These are phyloP conservation scores for Drosophila jambulina DNA, from an alignment of 1,140 invertebrate species.

Conservation along the genomic window DNA sequence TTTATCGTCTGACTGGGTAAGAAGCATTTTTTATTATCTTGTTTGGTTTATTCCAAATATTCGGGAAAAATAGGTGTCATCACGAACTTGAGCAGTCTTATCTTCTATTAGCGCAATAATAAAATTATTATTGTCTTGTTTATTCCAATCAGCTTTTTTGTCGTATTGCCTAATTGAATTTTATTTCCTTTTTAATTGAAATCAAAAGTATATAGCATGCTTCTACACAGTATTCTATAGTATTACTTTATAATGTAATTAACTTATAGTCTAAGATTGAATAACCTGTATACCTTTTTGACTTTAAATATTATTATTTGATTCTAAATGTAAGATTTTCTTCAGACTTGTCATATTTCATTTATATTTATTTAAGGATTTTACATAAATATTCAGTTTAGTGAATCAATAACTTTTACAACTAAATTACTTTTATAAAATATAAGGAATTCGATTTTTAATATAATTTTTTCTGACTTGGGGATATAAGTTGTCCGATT, in stretches of 20 bases:
- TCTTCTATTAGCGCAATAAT: not conserved
- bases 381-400: no score
- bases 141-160: not conserved
- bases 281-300: not conserved
- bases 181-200: not conserved
- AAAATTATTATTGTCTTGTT: not conserved
- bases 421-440: no score
- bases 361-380: no score
- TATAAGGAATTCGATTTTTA: no score
- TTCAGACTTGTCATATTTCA: no score
- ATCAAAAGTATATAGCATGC: not conserved
- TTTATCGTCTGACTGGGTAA: not conserved
- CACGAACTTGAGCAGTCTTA: not conserved
- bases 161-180: not conserved
- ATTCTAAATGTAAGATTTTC: no score
- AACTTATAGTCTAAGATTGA: rapidly evolving
- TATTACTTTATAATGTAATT: not conserved
- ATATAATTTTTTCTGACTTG: no score
- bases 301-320: not conserved
- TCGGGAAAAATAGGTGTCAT: no score
- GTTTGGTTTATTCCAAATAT: constrained; percentile 7
- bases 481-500: no score
- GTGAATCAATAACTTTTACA: no score
- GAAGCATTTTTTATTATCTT: not conserved
- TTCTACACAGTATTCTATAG: not conserved